Evolutionary conservation across 1,140 invertebrate genomes (phyloP).

Genomic region (Pteromalus puparum): DNA sequence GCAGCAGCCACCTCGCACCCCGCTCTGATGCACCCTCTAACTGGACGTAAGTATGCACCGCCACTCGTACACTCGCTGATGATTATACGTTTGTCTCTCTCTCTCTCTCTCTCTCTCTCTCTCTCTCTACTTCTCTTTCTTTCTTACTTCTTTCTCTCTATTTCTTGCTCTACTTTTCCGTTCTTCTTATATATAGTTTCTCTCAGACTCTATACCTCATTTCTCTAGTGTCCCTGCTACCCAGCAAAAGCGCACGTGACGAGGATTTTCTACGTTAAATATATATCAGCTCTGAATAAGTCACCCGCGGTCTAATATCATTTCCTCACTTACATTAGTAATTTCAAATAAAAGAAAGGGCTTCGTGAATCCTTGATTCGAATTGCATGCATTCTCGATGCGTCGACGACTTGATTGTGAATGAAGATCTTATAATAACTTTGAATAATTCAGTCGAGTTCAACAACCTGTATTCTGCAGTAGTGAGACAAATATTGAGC

Average conservation of each 20-base stretch:
- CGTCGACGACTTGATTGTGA: neutral
- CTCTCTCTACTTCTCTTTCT: neutral
- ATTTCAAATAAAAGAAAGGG: neutral
- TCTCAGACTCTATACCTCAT: neutral
- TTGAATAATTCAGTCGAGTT: neutral
- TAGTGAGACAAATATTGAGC: neutral
- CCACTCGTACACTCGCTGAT: slow-evolving; percentile 67
- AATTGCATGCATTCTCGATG: neutral
- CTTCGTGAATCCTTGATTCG: neutral
- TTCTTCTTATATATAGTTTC: neutral
- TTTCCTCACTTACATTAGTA: neutral
- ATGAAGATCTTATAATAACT: neutral
- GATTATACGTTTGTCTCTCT: slow-evolving; percentile 55
- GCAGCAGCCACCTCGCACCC: slow-evolving; percentile 93
- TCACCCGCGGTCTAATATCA: neutral
- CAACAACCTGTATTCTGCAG: neutral
- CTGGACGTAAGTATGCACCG: slow-evolving; percentile 96
- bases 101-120: slow-evolving; percentile 44
- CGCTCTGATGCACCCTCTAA: slow-evolving; percentile 98
- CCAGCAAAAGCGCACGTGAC: neutral
- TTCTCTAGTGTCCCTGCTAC: slow-evolving; percentile 24
- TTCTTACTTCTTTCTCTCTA: slow-evolving; percentile 36
- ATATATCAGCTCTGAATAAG: neutral
- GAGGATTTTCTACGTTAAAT: neutral
- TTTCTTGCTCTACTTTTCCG: neutral